Percentiles rank a stretch among this genome's conserved stretches.
phyloP scores from a whole-genome alignment of 2,797 vertebrate species.

The Danio albolineatus region DNA sequence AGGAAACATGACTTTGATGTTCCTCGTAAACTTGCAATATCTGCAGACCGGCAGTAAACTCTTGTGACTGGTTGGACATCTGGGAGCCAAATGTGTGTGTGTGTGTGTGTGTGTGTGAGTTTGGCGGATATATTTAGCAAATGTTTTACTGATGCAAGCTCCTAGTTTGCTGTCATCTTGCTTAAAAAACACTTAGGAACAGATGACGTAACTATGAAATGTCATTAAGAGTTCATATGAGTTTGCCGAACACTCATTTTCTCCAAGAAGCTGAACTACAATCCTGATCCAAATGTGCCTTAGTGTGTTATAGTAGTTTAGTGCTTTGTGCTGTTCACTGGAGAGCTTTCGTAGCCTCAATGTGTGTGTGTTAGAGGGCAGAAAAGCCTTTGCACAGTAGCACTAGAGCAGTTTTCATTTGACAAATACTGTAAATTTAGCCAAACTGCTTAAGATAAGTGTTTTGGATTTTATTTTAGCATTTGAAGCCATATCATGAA shows the following conservation, averaged over 20 bases:
- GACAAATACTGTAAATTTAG: background rate
- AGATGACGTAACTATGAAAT: background rate
- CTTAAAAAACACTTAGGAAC: background rate
- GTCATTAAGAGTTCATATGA: background rate
- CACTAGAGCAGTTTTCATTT: background rate
- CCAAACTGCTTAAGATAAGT: background rate
- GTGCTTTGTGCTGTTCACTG: background rate
- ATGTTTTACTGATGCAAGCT: background rate
- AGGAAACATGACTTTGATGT: slow-evolving; percentile 7
- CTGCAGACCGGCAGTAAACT: slow-evolving; percentile 36
- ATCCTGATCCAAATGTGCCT: background rate
- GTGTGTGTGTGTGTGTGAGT: slow-evolving; percentile 15
- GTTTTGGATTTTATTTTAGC: too few relatives aligned
- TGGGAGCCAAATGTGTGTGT: slow-evolving; percentile 37
- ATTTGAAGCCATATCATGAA: too few relatives aligned
- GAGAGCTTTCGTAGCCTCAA: background rate
- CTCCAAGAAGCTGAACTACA: background rate
- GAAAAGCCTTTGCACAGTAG: background rate
- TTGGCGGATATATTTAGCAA: background rate
- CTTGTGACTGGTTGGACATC: slow-evolving; percentile 37
- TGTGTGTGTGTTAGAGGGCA: background rate
- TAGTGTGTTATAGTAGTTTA: background rate
- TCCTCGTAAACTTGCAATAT: slow-evolving; percentile 11
- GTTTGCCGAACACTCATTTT: background rate
- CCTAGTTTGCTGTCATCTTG: background rate